phyloP scores from a whole-genome alignment of 2,797 vertebrate genomes.

The Tolypeutes matacus region DNA sequence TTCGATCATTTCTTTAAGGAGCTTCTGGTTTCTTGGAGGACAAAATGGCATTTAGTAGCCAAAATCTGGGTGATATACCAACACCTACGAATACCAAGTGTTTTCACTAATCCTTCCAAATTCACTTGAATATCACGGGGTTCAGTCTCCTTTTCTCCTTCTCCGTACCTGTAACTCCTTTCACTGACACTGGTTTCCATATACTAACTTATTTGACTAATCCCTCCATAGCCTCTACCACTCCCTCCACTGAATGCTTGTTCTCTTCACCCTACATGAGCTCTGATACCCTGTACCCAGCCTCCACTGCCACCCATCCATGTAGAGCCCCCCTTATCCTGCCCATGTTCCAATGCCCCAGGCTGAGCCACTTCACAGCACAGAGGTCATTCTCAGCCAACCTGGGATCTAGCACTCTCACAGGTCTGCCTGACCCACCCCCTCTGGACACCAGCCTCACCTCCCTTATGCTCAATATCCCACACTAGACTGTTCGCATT shows the following conservation, averaged over 20 bases:
- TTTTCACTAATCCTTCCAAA: neutral
- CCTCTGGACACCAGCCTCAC: neutral
- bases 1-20: neutral
- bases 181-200: neutral
- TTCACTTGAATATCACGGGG: neutral
- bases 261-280: neutral
- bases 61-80: neutral
- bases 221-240: neutral
- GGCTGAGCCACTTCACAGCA: neutral
- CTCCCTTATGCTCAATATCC: neutral
- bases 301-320: neutral
- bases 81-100: neutral
- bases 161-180: neutral
- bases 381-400: neutral
- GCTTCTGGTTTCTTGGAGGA: neutral
- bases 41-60: neutral
- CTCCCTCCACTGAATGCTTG: neutral
- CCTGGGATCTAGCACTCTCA: neutral
- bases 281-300: neutral
- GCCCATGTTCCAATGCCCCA: neutral
- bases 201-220: neutral
- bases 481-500: neutral
- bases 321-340: neutral
- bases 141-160: neutral
- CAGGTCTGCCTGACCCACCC: neutral